Conservation (phyloP, 2,113 vertebrate genomes). For the Sinocyclocheilus rhinocerous region DNA sequence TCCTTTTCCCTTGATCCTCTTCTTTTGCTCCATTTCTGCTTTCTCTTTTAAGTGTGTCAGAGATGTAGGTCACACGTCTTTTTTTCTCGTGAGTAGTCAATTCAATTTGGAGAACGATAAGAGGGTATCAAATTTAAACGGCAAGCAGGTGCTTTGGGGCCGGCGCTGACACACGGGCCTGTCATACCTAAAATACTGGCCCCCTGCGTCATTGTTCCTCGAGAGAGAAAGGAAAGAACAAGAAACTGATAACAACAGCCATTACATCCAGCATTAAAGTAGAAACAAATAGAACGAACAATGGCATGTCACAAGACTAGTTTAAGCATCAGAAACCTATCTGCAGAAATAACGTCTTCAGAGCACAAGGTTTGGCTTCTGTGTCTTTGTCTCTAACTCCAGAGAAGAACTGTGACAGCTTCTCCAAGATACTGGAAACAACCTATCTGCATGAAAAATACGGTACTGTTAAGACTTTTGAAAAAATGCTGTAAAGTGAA, state of each 20-base stretch:
- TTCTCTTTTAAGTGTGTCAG: constrained; percentile 56
- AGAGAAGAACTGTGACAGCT: too few relatives aligned
- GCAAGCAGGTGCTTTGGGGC: constrained; percentile 53
- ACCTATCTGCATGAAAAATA: too few relatives aligned
- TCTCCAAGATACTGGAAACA: too few relatives aligned
- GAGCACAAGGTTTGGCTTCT: too few relatives aligned
- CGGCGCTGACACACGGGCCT: constrained; percentile 38
- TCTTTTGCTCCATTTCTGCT: constrained; percentile 47
- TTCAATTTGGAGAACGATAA: constrained; percentile 58
- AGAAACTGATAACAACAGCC: background rate
- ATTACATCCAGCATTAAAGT: background rate
- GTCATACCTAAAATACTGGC: constrained; percentile 57
- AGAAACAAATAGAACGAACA: background rate
- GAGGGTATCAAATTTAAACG: constrained; percentile 58
- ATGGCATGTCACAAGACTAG: background rate
- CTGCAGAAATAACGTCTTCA: too few relatives aligned
- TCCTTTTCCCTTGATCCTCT: constrained; percentile 16
- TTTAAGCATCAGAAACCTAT: background rate
- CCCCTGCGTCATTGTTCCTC: constrained; percentile 54
- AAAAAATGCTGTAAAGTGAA: background rate
- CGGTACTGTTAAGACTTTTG: background rate
- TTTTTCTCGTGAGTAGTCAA: constrained; percentile 50
- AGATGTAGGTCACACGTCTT: constrained; percentile 56
- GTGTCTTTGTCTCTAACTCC: background rate
- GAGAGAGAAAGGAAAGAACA: constrained; percentile 46